Evolutionary conservation across 2,797 vertebrate species (phyloP), one percentile per base, ranked within the genome.

Genomic region (Hephaestus fuliginosus): DNA sequence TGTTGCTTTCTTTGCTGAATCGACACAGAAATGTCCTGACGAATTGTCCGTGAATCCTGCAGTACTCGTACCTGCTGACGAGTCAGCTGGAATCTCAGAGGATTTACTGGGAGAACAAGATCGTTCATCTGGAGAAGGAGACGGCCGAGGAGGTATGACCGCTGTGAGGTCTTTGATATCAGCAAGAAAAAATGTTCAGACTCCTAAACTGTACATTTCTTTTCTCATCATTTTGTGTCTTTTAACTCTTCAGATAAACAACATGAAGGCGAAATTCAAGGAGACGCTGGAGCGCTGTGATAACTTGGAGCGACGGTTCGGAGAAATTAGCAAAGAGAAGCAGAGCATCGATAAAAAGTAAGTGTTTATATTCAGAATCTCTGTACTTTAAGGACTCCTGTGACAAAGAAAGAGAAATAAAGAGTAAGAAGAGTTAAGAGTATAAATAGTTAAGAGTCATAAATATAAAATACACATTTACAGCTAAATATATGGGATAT

Each of bases 101-200:
- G 48, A 97, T 99, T 88, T 99, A 98, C 82, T 99, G 98, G 98
- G 98, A 99, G 93, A 99, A 99, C 87, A 99, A 99, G 95, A 99
- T 99, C 0, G 97, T 97, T 51, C 96, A 98, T 39, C 95, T 99
- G 91, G 98, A 99, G 92, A 99, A 99, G 87, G 98, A 99, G 85
- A 98, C 97, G 0, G 96, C 97, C 1, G 98, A 99, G 83, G 98
- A 99, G 96, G 98, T 98, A 90, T 0, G 33, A 7, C 2, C 2
- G 10, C 11, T n/a, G 0, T 0, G 22, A 18, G 33, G 18, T 30
- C 20, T 20, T 9, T 25, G 25, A 25, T 25, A 25, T 25, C 25
- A 25, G 25, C 25, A 25, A 25, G 25, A 25, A 25, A 25, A 25
- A 25, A 25, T 25, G 25, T 25, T 25, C 25, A 25, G 46, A 25